A percentile compares a stretch with the other conserved stretches of the same genome.
These are phyloP conservation scores for Mesoligia furuncula DNA, from an alignment of 2,888 invertebrate genomes.

Conservation along the genomic window DNA sequence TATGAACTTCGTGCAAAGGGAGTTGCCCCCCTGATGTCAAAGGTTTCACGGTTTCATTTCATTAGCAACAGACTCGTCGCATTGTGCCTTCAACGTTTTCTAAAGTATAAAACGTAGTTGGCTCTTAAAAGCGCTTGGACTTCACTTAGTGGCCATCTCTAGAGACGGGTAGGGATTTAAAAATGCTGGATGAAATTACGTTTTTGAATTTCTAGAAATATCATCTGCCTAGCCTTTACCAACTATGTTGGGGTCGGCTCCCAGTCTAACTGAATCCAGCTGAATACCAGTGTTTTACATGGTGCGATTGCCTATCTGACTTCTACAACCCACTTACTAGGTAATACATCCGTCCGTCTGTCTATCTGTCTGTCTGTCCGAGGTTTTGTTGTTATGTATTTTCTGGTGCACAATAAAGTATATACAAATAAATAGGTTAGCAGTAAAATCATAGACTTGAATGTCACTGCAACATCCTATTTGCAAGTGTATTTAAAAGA, in stretches of 20 bases:
- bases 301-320: no score
- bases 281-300: no score
- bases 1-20: background rate
- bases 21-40: conserved; percentile 19
- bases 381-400: no score
- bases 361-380: no score
- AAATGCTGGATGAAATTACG: conserved; percentile 19
- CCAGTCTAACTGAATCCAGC: no score
- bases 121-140: conserved; percentile 41
- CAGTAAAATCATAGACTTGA: background rate
- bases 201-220: background rate
- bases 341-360: no score
- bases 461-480: background rate
- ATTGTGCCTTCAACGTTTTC: conserved; percentile 32
- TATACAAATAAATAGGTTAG: background rate
- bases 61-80: conserved; percentile 22
- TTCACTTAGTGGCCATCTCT: conserved; percentile 51
- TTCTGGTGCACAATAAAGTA: no score
- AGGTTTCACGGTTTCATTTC: conserved; percentile 33
- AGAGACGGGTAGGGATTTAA: conserved; percentile 20
- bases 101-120: conserved; percentile 46
- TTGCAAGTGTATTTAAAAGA: background rate
- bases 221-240: no score
- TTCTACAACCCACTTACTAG: no score
- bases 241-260: no score